These are phyloP conservation scores for Centruroides sculpturatus DNA, from an alignment of 1,140 invertebrate genomes.

Conservation along the genomic window DNA sequence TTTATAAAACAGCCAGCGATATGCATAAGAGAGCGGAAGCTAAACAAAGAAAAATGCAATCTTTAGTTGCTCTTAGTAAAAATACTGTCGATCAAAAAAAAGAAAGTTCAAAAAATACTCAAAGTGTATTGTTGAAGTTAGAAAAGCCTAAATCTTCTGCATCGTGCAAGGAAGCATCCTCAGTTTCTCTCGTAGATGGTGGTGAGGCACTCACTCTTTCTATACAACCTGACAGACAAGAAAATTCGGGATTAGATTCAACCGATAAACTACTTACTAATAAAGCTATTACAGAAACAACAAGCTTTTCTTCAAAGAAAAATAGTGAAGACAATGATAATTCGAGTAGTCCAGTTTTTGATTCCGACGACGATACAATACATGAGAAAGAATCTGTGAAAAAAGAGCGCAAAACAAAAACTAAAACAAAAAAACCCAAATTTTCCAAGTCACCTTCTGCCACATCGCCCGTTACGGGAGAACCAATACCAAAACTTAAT, in stretches of 20 bases:
- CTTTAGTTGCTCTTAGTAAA: slow-evolving; percentile 70
- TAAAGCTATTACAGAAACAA: background rate
- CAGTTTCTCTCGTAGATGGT: too few relatives aligned
- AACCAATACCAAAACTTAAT: slow-evolving; percentile 5
- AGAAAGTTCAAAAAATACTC: slow-evolving; percentile 6
- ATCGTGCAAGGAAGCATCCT: too few relatives aligned
- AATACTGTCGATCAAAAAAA: slow-evolving; percentile 40
- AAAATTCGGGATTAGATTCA: too few relatives aligned
- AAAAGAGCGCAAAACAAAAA: slow-evolving; percentile 29
- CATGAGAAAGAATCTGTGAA: slow-evolving; percentile 29
- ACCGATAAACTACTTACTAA: too few relatives aligned
- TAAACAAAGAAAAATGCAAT: slow-evolving; percentile 85
- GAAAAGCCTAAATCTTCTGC: slow-evolving; percentile 6
- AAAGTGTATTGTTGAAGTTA: slow-evolving; percentile 8
- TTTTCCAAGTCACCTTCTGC: background rate
- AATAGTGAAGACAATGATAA: slow-evolving; percentile 49
- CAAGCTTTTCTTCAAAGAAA: slow-evolving; percentile 19
- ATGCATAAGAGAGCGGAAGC: slow-evolving; percentile 96
- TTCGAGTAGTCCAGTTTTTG: slow-evolving; percentile 87
- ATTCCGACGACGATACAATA: slow-evolving; percentile 62
- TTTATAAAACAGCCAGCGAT: slow-evolving; percentile 94
- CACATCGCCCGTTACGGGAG: slow-evolving; percentile 2
- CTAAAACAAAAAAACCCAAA: background rate
- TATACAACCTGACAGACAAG: too few relatives aligned
- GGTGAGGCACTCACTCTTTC: too few relatives aligned